These are phyloP conservation scores for Limnephilus marmoratus DNA, from an alignment of 2,888 invertebrate genomes.

Conservation along the genomic window DNA sequence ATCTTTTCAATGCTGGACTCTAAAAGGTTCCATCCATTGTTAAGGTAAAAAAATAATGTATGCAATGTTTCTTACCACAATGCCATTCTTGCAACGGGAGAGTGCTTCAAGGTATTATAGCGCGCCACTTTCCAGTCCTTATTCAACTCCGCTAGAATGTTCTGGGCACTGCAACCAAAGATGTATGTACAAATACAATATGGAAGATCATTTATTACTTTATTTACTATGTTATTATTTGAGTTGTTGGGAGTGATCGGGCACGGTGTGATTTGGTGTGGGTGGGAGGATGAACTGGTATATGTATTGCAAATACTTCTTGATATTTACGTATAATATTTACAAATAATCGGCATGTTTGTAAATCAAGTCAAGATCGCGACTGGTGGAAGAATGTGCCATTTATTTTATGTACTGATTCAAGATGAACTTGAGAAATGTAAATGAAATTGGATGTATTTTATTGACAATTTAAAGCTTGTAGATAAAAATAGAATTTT, in stretches of 20 bases:
- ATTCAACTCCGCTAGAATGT: conserved; percentile 69
- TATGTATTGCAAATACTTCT: background rate
- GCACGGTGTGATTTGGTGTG: background rate
- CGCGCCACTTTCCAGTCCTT: conserved; percentile 69
- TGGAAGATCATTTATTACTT: background rate
- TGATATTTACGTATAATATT: background rate
- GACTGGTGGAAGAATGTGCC: too few relatives aligned
- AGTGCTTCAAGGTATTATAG: conserved; percentile 71
- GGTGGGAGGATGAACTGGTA: background rate
- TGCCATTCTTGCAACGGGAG: conserved; percentile 68
- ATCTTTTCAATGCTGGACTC: too few relatives aligned
- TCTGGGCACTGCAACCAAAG: conserved; percentile 67
- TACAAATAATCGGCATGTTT: background rate
- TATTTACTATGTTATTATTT: background rate
- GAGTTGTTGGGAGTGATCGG: background rate
- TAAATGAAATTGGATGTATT: too few relatives aligned
- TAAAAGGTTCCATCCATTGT: too few relatives aligned
- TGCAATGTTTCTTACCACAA: conserved; percentile 68
- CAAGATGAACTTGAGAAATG: too few relatives aligned
- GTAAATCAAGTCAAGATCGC: background rate
- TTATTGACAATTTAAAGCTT: too few relatives aligned
- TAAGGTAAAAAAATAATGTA: background rate
- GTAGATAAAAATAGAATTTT: too few relatives aligned
- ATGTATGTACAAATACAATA: background rate
- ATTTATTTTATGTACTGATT: too few relatives aligned